Base-by-base conservation (phyloP, 2,797 vertebrate genomes). In the Gobionotothen gibberifrons region DNA sequence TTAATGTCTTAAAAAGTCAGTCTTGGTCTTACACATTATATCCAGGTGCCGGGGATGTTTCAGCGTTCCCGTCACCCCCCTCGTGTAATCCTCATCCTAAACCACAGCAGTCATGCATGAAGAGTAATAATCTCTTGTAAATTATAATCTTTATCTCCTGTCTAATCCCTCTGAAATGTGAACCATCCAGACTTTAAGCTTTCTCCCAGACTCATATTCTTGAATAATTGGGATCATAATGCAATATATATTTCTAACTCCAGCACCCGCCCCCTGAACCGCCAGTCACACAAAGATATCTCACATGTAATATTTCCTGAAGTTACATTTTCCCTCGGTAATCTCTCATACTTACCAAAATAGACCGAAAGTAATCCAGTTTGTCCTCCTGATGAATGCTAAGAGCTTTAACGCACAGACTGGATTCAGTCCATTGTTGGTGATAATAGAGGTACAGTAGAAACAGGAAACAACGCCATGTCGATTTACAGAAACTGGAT, bases 81-180 rank as follows among this genome's bases (percentile, higher is more conserved):
- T 5, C 21, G 19, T 55, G 0, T 75, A 79, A 69, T 79, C 71
- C 52, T 39, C 69, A 22, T 21, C 42, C 54, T 65, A n/a, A 73
- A 69, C 68, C 53, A 32, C 75, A 66, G 39, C 71, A 61, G 54
- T 63, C 69, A 43, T 72, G 52, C 75, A 60, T 15, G 47, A 65
- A 76, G 47, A 62, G 43, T 69, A 57, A 74, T 74, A 85, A 78
- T 89, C 78, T 77, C 60, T 43, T 65, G 55, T 76, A 54, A 70
- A 82, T 69, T 78, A 48, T 73, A 73, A 78, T 78, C 74, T 65
- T 80, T 54, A 75, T 87, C 64, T 53, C 60, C 42, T 43, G 39
- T 55, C 43, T 75, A 87, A 87, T 85, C 82, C 68, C 19, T 61
- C 52, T 11, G 56, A 66, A 36, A 57, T 54, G 55, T 57, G 57